Evolutionary conservation across 1,140 invertebrate species (phyloP).

Genomic region (Macrosteles quadrilineatus): DNA sequence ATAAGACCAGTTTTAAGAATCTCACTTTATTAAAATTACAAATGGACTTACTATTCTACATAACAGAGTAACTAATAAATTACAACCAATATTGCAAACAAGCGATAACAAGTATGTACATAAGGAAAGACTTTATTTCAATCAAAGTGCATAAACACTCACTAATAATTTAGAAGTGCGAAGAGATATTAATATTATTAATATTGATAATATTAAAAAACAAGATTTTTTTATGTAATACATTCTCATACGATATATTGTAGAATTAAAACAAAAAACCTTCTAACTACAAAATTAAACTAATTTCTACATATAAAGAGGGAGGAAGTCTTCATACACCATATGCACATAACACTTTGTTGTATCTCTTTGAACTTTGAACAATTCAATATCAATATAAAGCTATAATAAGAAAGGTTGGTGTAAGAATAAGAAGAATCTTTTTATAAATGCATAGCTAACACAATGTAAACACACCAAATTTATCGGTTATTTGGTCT

Average conservation of each 20-base stretch:
- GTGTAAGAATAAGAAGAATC: too few species aligned
- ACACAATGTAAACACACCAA: too few species aligned
- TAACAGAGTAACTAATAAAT: constrained; percentile 18
- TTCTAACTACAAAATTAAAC: background rate
- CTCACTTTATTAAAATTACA: background rate
- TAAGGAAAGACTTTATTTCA: background rate
- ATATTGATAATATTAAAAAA: background rate
- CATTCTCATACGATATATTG: background rate
- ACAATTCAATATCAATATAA: too few species aligned
- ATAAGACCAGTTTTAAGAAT: too few species aligned
- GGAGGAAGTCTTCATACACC: too few species aligned
- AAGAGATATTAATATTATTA: background rate
- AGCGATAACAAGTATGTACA: constrained; percentile 1
- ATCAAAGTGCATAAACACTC: background rate
- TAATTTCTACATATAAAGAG: too few species aligned
- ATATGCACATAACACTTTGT: too few species aligned
- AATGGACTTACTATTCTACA: constrained; percentile 23
- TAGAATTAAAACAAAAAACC: background rate
- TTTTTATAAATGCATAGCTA: too few species aligned
- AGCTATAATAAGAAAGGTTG: too few species aligned
- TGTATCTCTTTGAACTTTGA: too few species aligned
- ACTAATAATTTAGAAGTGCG: background rate
- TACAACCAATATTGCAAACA: constrained; percentile 13
- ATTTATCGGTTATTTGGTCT: too few species aligned
- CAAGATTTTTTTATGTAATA: background rate